Evolutionary conservation across 2,113 vertebrate genomes (phyloP).

Genomic region (Seriola rivoliana): DNA sequence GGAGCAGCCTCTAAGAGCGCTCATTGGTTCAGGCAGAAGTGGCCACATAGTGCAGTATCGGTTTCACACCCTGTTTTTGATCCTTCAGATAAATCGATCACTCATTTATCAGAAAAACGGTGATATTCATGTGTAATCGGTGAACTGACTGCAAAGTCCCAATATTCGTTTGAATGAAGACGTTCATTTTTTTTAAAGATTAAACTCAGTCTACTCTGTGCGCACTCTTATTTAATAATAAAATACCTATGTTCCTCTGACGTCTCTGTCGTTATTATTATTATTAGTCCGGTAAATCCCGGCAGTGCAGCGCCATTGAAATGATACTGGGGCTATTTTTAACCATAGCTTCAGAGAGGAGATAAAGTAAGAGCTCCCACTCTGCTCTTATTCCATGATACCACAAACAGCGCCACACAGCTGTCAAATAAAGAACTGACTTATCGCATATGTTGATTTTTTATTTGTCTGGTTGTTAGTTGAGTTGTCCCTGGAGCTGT

Average conservation of each 20-base stretch:
- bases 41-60: constrained; percentile 66
- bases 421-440: background rate
- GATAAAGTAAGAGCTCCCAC: constrained; percentile 44
- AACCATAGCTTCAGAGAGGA: constrained; percentile 26
- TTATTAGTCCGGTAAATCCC: constrained; percentile 18
- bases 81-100: background rate
- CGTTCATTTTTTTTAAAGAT: background rate
- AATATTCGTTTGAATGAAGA: background rate
- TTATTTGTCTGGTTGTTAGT: background rate
- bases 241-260: background rate
- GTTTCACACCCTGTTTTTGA: constrained; percentile 46
- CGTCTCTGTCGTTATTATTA: background rate
- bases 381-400: constrained; percentile 1
- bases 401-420: background rate
- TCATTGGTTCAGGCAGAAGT: constrained; percentile 67
- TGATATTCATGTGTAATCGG: background rate
- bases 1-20: constrained; percentile 28
- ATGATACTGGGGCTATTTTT: constrained; percentile 58
- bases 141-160: background rate
- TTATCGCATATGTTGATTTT: background rate
- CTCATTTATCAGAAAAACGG: background rate
- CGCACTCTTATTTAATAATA: background rate
- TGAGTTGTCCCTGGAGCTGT: background rate
- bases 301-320: background rate
- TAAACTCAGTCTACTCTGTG: background rate